phyloP scores from a whole-genome alignment of 2,888 invertebrate genomes.

The Uropetala carovei region DNA sequence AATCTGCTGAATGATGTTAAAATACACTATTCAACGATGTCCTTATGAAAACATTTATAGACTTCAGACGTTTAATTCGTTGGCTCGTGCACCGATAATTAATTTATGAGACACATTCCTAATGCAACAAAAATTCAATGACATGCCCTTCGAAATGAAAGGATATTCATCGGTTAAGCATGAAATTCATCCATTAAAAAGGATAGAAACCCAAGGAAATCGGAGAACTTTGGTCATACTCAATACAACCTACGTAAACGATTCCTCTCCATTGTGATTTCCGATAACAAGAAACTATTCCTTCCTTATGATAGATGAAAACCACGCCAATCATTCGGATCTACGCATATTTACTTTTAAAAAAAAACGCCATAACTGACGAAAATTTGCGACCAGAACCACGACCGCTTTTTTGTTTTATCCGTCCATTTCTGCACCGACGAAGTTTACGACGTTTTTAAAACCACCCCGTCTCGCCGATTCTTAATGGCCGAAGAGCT shows the following conservation, averaged over 20 bases:
- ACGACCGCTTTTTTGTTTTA: not conserved
- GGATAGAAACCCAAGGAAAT: not conserved
- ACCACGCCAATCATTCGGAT: no score
- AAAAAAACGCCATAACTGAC: not conserved
- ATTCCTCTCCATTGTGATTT: no score
- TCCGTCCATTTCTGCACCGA: not conserved
- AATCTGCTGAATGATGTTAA: no score
- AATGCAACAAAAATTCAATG: not conserved
- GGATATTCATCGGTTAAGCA: not conserved
- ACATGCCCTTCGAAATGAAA: not conserved
- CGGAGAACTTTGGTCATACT: not conserved
- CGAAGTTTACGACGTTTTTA: not conserved
- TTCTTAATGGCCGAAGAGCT: not conserved
- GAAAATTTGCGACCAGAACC: not conserved
- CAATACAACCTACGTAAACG: not conserved
- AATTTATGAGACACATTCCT: not conserved
- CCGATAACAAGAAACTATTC: not conserved
- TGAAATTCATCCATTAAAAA: not conserved
- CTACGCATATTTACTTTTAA: not conserved
- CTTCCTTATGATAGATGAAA: not conserved
- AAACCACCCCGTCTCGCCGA: not conserved
- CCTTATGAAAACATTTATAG: not conserved
- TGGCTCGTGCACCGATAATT: not conserved
- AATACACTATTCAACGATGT: no score
- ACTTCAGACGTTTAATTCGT: not conserved